These are phyloP conservation scores for Tenthredo livida DNA, from an alignment of 2,888 invertebrate species.

Conservation along the genomic window DNA sequence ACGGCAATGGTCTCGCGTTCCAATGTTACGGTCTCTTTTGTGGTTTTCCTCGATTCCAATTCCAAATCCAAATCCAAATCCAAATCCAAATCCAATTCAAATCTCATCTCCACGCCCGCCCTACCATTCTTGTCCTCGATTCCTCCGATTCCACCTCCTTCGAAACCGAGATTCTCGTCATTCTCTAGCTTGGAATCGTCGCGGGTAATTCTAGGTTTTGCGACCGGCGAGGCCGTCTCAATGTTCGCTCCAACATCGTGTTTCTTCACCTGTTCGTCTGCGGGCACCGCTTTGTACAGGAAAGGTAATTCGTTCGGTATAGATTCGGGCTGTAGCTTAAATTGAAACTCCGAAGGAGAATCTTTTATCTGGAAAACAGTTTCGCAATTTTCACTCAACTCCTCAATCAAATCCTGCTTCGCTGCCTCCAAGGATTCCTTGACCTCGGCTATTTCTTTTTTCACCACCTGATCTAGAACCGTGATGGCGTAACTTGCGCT, in stretches of 20 bases:
- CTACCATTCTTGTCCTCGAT: constrained; percentile 77
- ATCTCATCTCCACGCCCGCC: constrained; percentile 61
- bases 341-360: constrained; percentile 87
- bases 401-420: constrained; percentile 85
- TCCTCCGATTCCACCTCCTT: constrained; percentile 64
- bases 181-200: constrained; percentile 64
- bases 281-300: constrained; percentile 78
- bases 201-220: constrained; percentile 61
- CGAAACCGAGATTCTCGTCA: constrained; percentile 62
- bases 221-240: constrained; percentile 64
- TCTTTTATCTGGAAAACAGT: constrained; percentile 81
- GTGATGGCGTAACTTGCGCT: constrained; percentile 74
- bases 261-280: constrained; percentile 72
- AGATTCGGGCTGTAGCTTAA: constrained; percentile 82
- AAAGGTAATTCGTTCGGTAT: constrained; percentile 82
- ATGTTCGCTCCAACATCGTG: constrained; percentile 66
- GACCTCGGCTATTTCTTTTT: constrained; percentile 86
- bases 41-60: neutral
- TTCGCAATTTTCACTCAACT: constrained; percentile 83
- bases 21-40: neutral
- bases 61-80: neutral
- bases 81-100: neutral
- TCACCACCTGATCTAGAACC: constrained; percentile 79
- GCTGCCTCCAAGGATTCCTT: constrained; percentile 86
- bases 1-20: neutral